phyloP scores from a whole-genome alignment of 2,797 vertebrate species.

The Tragelaphus oryx region DNA sequence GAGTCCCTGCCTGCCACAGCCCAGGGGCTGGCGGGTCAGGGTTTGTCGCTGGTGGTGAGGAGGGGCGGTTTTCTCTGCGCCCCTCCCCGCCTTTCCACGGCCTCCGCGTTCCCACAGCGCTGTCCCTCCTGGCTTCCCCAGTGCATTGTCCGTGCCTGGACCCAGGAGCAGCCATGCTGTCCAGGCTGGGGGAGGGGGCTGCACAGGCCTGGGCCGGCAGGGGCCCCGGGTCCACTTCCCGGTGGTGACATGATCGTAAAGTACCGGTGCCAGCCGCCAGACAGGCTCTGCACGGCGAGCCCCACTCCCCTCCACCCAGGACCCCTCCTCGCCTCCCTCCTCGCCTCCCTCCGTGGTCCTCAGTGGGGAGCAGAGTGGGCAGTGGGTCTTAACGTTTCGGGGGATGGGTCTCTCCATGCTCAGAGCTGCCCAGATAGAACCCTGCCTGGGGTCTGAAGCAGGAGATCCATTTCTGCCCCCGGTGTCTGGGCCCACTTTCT shows the following conservation, averaged over 20 bases:
- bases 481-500: background rate
- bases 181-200: background rate
- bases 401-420: background rate
- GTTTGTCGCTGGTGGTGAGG: fast-evolving
- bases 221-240: background rate
- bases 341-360: fast-evolving
- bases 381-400: background rate
- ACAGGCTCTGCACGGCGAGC: fast-evolving
- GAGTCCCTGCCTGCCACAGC: background rate
- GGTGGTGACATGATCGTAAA: fast-evolving
- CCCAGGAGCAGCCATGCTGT: fast-evolving
- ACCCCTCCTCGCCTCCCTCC: too few species aligned
- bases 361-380: background rate
- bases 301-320: fast-evolving
- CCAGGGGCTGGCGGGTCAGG: too few species aligned
- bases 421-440: background rate
- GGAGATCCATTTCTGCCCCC: background rate
- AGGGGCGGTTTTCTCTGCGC: too few species aligned
- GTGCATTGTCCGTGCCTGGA: fast-evolving
- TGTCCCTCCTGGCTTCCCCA: background rate
- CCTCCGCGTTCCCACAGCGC: fast-evolving
- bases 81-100: fast-evolving
- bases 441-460: background rate
- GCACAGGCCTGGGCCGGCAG: fast-evolving
- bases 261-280: fast-evolving